A percentile compares a stretch with the other conserved stretches of the same genome.
These are phyloP conservation scores for Ia io DNA, from an alignment of 2,113 vertebrate genomes.

Conservation along the genomic window DNA sequence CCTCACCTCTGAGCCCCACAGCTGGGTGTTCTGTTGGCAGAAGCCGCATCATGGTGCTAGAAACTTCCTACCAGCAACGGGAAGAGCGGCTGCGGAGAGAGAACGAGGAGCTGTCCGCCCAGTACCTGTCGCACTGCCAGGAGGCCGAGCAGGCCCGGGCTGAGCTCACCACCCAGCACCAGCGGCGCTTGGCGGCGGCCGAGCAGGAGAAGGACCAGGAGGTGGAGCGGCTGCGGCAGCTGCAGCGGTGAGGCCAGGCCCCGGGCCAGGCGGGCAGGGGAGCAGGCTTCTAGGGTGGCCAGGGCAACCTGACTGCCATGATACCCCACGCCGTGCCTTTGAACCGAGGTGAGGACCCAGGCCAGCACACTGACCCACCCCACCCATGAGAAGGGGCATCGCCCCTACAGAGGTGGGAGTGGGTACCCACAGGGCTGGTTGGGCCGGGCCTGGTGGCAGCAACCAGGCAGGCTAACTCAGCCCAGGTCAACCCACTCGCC, in stretches of 20 bases:
- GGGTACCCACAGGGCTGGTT: rapidly evolving
- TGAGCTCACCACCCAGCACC: conserved; percentile 86
- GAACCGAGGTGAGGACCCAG: neutral
- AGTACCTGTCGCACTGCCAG: conserved; percentile 74
- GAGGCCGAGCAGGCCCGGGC: conserved; percentile 79
- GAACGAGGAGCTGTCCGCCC: conserved; percentile 83
- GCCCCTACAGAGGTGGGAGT: neutral
- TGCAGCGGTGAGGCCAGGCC: conserved; percentile 85
- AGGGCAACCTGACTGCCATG: rapidly evolving
- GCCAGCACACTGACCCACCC: too few relatives aligned
- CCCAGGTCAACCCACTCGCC: rapidly evolving
- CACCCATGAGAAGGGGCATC: too few relatives aligned
- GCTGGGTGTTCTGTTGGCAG: conserved; percentile 71
- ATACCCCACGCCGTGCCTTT: neutral
- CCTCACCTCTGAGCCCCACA: rapidly evolving
- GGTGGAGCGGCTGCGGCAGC: conserved; percentile 86
- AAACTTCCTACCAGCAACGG: conserved; percentile 82
- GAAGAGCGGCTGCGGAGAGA: conserved; percentile 83
- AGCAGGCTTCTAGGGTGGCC: too few relatives aligned
- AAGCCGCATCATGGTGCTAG: conserved; percentile 84
- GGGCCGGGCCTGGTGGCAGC: neutral
- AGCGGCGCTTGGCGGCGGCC: conserved; percentile 82
- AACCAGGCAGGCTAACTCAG: neutral
- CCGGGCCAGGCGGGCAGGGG: rapidly evolving
- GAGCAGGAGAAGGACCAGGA: conserved; percentile 87